These are phyloP conservation scores for Bombus pyrosoma DNA, from an alignment of 1,140 invertebrate genomes.

Conservation along the genomic window DNA sequence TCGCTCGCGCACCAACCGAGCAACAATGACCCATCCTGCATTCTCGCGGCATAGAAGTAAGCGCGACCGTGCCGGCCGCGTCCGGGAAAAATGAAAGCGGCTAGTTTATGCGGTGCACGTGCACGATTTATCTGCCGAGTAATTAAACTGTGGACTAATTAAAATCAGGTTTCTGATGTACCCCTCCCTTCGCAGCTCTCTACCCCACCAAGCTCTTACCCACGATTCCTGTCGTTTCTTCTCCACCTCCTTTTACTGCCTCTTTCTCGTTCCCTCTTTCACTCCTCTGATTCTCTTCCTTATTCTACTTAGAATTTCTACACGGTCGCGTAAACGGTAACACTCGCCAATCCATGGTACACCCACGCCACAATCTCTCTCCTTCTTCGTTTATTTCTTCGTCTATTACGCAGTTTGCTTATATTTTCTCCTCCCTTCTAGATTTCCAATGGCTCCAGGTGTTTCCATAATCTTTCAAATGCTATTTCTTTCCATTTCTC, in stretches of 20 bases:
- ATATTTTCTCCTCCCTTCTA: not conserved
- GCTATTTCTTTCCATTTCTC: not conserved
- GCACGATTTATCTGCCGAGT: conserved; percentile 83
- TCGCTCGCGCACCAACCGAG: conserved; percentile 49
- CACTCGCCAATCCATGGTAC: not conserved
- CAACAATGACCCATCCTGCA: conserved; percentile 78
- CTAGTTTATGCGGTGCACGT: conserved; percentile 83
- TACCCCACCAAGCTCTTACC: conserved; percentile 4
- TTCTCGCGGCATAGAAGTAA: conserved; percentile 76
- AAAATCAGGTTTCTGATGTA: conserved; percentile 84
- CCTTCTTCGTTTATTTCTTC: not conserved
- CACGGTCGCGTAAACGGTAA: conserved; percentile 6
- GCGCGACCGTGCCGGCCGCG: conserved; percentile 71
- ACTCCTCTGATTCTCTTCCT: not conserved
- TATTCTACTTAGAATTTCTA: not conserved
- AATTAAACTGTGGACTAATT: conserved; percentile 84
- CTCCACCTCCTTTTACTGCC: not conserved
- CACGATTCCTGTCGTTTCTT: not conserved
- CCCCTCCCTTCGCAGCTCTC: conserved; percentile 65
- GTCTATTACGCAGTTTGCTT: no score
- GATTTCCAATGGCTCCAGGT: conserved; percentile 5
- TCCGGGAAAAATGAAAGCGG: conserved; percentile 81
- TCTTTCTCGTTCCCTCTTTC: not conserved
- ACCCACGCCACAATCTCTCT: conserved; percentile 11
- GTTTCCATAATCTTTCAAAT: no score